phyloP scores from a whole-genome alignment of 2,888 invertebrate genomes.

The Brachyptera risi region DNA sequence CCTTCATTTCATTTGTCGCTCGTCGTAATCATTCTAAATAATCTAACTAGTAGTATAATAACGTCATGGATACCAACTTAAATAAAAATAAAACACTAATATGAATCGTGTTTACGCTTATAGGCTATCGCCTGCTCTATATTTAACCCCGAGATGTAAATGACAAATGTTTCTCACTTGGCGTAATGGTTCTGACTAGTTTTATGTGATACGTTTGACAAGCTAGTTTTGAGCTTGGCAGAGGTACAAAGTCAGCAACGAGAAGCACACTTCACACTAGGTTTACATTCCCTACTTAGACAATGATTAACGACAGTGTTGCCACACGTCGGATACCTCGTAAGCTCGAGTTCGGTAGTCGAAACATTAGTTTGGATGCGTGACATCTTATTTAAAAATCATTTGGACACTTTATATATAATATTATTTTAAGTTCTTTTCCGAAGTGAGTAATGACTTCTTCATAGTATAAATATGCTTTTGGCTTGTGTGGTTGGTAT shows the following conservation, averaged over 20 bases:
- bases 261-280: slow-evolving; percentile 4
- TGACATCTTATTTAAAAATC: slow-evolving; percentile 1
- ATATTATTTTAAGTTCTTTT: slow-evolving; percentile 4
- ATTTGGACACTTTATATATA: slow-evolving; percentile 1
- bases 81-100: no score
- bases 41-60: no score
- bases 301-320: slow-evolving; percentile 9
- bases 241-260: slow-evolving; percentile 24
- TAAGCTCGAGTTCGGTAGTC: not conserved
- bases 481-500: no score
- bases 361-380: not conserved
- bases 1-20: no score
- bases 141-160: slow-evolving; percentile 26
- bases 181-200: no score
- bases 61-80: no score
- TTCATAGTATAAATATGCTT: no score
- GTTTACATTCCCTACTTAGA: slow-evolving; percentile 21
- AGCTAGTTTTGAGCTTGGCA: slow-evolving; percentile 14
- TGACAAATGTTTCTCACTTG: no score
- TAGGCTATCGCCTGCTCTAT: slow-evolving; percentile 19
- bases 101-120: slow-evolving; percentile 23
- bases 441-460: no score
- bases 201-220: no score
- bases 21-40: no score
- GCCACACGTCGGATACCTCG: not conserved